Evolutionary conservation across 2,888 invertebrate genomes (phyloP).

Genomic region (Synanthedon vespiformis): DNA sequence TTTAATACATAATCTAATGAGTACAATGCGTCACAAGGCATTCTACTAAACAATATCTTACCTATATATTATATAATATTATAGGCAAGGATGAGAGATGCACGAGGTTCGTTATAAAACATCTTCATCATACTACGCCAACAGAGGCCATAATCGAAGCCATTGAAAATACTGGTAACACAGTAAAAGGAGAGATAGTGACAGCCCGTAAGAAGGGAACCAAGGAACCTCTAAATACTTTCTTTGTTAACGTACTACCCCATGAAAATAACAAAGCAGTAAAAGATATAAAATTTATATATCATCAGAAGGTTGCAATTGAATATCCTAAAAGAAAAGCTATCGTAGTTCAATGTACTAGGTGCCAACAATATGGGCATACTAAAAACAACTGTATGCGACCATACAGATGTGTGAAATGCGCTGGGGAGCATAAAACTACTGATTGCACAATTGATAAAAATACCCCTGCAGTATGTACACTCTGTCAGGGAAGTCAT

Average conservation of each 20-base stretch:
- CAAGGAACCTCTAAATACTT: neutral
- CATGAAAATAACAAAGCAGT: neutral
- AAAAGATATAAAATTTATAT: conserved; percentile 2
- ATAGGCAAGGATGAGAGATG: neutral
- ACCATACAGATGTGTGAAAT: conserved; percentile 5
- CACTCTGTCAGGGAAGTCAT: neutral
- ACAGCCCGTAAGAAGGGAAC: conserved; percentile 1
- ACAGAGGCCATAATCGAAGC: neutral
- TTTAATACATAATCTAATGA: too few relatives aligned
- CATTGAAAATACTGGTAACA: neutral
- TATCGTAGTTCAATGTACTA: conserved; percentile 2
- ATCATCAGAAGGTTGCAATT: neutral
- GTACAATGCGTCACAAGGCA: too few relatives aligned
- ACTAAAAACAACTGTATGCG: conserved; percentile 4
- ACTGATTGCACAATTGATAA: conserved; percentile 1
- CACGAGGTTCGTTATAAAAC: neutral
- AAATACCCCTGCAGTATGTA: too few relatives aligned
- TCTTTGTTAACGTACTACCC: conserved; percentile 1
- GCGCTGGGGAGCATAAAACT: neutral
- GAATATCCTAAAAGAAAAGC: conserved; percentile 2
- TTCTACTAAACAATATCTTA: neutral
- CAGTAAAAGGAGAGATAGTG: neutral
- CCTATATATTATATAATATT: too few relatives aligned
- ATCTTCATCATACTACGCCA: neutral
- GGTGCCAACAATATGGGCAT: conserved; percentile 5